A percentile compares a stretch with the other conserved stretches of the same genome.
phyloP scores from a whole-genome alignment of 2,797 vertebrate species.

The Numenius phaeopus region DNA sequence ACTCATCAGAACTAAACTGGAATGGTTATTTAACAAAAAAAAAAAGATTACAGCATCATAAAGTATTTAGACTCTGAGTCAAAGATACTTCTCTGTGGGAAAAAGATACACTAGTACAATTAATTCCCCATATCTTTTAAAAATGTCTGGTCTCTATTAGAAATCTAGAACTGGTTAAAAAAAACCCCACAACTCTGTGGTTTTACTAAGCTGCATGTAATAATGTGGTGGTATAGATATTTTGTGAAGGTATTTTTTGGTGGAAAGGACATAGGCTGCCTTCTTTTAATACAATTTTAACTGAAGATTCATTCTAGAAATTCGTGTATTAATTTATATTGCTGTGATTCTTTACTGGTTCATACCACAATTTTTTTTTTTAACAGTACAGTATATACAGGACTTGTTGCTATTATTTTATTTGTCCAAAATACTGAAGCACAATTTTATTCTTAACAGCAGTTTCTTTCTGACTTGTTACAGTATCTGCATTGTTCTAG shows the following conservation, averaged over 20 bases:
- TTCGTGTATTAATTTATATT: neutral
- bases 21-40: neutral
- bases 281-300: neutral
- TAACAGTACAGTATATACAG: neutral
- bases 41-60: neutral
- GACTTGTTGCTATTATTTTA: neutral
- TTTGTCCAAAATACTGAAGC: conserved; percentile 8
- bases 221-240: neutral
- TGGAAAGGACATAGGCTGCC: neutral
- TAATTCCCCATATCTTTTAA: neutral
- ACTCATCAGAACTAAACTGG: neutral
- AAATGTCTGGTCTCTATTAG: neutral
- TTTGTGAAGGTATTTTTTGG: neutral
- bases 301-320: neutral
- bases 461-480: conserved; percentile 61
- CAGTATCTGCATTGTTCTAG: conserved; percentile 66
- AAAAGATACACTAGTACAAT: neutral
- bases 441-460: conserved; percentile 39
- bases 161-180: neutral
- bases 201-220: neutral
- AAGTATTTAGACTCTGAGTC: neutral
- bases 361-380: neutral
- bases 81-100: neutral
- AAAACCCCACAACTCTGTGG: neutral
- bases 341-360: neutral